A percentile compares a stretch with the other conserved stretches of the same genome.
phyloP scores from a whole-genome alignment of 2,113 vertebrate genomes.

The Psophia crepitans region DNA sequence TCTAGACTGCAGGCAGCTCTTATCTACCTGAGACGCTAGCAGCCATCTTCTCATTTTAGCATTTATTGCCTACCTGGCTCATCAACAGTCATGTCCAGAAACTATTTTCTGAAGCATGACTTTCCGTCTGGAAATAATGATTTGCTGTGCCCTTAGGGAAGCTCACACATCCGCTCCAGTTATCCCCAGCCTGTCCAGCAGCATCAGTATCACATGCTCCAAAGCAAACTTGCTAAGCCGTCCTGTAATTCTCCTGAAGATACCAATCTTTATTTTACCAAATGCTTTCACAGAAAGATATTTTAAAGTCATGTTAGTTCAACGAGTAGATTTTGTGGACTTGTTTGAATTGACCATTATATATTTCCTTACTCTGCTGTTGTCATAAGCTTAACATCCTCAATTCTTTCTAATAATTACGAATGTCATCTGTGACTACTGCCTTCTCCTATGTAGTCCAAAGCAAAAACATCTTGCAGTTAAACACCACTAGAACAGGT shows the following conservation, averaged over 20 bases:
- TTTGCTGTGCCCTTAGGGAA: neutral
- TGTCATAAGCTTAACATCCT: neutral
- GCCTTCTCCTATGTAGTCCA: neutral
- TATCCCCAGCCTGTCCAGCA: neutral
- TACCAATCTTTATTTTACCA: neutral
- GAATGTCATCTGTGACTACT: neutral
- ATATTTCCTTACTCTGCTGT: neutral
- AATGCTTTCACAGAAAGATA: neutral
- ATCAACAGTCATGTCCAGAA: neutral
- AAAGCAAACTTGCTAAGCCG: constrained; percentile 1
- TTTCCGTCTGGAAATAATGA: neutral
- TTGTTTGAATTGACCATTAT: neutral
- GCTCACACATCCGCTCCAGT: neutral
- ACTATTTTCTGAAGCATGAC: neutral
- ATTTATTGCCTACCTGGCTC: neutral
- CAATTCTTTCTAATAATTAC: neutral
- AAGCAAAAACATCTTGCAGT: neutral
- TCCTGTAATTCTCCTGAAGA: neutral
- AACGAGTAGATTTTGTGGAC: neutral
- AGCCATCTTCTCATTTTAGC: neutral
- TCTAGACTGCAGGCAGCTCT: neutral
- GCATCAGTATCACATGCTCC: neutral
- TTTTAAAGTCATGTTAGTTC: neutral
- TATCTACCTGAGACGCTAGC: neutral
- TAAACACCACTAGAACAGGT: neutral